Base-by-base conservation (phyloP, 2,888 invertebrate species). In the Thymelicus acteon region DNA sequence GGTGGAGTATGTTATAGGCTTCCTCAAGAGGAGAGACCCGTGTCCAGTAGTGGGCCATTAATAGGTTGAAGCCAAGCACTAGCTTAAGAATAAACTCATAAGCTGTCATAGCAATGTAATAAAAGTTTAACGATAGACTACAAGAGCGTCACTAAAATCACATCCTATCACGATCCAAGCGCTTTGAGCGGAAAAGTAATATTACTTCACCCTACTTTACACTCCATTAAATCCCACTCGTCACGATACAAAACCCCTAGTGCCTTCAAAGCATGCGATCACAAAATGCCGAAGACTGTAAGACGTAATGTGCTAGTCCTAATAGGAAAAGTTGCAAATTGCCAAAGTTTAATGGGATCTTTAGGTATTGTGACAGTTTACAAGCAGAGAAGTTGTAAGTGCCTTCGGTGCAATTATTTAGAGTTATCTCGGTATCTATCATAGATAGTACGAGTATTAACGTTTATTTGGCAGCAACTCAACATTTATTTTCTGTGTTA, bases 261-360 rank as follows among this genome's bases (percentile, higher is more conserved):
- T 40, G 31, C 37, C 48, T 60, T 65, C 82, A 85, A 70, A 71
- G 71, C 76, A 75, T 72, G 72, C 73, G 73, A 75, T 79, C 76
- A 74, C 75, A 77, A 82, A 78, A 80, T 78, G 74, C 77, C 76
- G 76, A 75, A 78, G 73, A 73, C 74, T 78, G 72, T 80, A 76
- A 77, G 79, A 75, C 78, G 73, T 80, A 77, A 81, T 87, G 84
- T 83, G 83, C 82, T 82, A 80, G 85, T 83, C 82, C 85, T 90
- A 89, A 91, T 90, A 88, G 89, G 88, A 87, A 88, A 90, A 91
- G 87, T 90, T 91, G 78, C 84, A 83, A 89, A 90, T 89, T 90
- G 88, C 86, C 80, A 85, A 89, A 91, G 89, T 90, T 91, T 88
- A 91, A 91, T 90, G 82, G 86, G 87, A 86, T 89, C 72, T 75